Percentiles rank a stretch among this genome's conserved stretches.
Evolutionary conservation across 1,140 invertebrate species (phyloP).

Genomic region (Luehdorfia chinensis): DNA sequence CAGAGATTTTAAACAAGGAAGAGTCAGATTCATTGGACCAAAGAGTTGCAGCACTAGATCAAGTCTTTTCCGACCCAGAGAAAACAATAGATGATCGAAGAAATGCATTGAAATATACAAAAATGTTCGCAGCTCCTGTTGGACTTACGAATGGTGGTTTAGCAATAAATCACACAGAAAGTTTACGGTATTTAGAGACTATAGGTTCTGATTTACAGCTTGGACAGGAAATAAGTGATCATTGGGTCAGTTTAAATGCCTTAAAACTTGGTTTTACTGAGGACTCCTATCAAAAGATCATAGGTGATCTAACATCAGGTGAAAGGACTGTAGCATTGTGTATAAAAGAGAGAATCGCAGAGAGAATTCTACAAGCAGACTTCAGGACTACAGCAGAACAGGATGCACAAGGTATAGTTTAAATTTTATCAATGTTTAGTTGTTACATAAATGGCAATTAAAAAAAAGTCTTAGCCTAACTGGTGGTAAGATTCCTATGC

Average conservation of each 20-base stretch:
- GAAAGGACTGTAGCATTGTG: constrained; percentile 42
- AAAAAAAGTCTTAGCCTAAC: no score
- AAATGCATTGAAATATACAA: constrained; percentile 38
- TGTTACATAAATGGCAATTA: no score
- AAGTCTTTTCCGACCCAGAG: constrained; percentile 76
- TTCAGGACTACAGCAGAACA: constrained; percentile 50
- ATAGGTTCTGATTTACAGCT: constrained; percentile 62
- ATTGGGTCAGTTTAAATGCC: constrained; percentile 53
- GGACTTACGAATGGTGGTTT: constrained; percentile 59
- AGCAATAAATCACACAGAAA: constrained; percentile 78
- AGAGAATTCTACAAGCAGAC: constrained; percentile 53
- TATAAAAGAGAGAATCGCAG: constrained; percentile 52
- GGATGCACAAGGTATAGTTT: constrained; percentile 43
- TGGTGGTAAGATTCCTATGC: no score
- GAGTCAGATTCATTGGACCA: constrained; percentile 80
- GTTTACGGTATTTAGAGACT: constrained; percentile 74
- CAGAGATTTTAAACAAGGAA: constrained; percentile 83
- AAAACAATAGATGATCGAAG: constrained; percentile 43
- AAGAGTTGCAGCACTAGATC: constrained; percentile 77
- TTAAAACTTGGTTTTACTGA: constrained; percentile 38
- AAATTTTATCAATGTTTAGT: no score
- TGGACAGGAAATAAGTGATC: constrained; percentile 52
- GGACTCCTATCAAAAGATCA: constrained; percentile 50
- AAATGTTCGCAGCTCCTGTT: constrained; percentile 61
- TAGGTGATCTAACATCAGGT: constrained; percentile 46